These are phyloP conservation scores for Zapornia atra DNA, from an alignment of 2,113 vertebrate genomes.

Conservation along the genomic window DNA sequence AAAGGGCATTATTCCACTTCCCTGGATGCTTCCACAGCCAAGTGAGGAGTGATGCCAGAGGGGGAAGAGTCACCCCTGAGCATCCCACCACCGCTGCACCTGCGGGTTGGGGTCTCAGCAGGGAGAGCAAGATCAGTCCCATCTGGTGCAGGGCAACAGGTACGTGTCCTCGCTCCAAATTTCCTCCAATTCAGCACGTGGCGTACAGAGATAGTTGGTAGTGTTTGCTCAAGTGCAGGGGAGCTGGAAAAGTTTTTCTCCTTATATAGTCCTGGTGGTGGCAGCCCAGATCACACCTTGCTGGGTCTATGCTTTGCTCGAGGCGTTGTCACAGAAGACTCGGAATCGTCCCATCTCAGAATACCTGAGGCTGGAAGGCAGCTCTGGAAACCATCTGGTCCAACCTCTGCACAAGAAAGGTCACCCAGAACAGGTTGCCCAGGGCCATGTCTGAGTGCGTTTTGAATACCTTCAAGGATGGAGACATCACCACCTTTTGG, in stretches of 20 bases:
- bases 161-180: accelerated
- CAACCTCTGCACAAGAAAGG: background rate
- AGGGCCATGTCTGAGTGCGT: background rate
- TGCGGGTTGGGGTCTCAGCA: background rate
- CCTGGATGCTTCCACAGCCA: background rate
- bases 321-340: background rate
- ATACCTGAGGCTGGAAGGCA: background rate
- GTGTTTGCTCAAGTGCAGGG: background rate
- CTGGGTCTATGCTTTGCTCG: background rate
- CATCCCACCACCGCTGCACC: background rate
- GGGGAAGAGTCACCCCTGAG: background rate
- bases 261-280: accelerated
- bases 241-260: background rate
- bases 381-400: background rate
- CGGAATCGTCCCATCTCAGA: background rate
- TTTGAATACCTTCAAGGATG: background rate
- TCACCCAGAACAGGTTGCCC: background rate
- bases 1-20: background rate
- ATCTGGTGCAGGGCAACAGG: background rate
- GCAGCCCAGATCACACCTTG: background rate
- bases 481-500: background rate
- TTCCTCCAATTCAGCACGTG: background rate
- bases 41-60: background rate
- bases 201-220: background rate
- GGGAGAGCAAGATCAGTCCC: background rate